Percentiles rank a stretch among this genome's conserved stretches.
Evolutionary conservation across 2,113 vertebrate species (phyloP).

Genomic region (Stigmatopora nigra): DNA sequence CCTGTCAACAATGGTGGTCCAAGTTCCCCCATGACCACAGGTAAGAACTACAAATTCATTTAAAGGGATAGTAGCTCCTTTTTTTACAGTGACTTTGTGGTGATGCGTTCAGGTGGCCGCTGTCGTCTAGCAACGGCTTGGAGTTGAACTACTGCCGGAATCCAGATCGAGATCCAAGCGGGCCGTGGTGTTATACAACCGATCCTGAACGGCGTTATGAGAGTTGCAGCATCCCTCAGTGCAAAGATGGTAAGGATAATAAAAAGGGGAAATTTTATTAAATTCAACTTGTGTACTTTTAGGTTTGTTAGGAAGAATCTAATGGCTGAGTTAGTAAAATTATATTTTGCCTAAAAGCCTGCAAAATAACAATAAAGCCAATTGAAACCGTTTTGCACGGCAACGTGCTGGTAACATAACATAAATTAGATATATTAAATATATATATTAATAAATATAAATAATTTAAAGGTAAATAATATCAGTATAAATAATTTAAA

Average conservation of each 20-base stretch:
- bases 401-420: too few species aligned
- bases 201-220: conserved; percentile 78
- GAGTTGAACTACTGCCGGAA: conserved; percentile 95
- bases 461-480: too few species aligned
- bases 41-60: conserved; percentile 42
- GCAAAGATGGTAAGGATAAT: conserved; percentile 69
- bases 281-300: too few species aligned
- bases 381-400: too few species aligned
- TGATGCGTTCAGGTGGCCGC: conserved; percentile 74
- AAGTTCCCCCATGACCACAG: conserved; percentile 91
- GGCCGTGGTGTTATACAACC: conserved; percentile 91
- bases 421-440: too few species aligned
- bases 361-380: too few species aligned
- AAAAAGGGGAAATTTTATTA: too few species aligned
- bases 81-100: not conserved
- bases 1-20: conserved; percentile 84
- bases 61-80: not conserved
- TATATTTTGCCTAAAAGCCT: too few species aligned
- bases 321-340: too few species aligned
- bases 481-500: too few species aligned
- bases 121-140: conserved; percentile 74
- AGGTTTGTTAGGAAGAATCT: too few species aligned
- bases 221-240: conserved; percentile 83
- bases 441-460: too few species aligned
- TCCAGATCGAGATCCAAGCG: conserved; percentile 79